Base-by-base conservation (phyloP, 2,888 invertebrate genomes). In the Euspilapteryx auroguttella region DNA sequence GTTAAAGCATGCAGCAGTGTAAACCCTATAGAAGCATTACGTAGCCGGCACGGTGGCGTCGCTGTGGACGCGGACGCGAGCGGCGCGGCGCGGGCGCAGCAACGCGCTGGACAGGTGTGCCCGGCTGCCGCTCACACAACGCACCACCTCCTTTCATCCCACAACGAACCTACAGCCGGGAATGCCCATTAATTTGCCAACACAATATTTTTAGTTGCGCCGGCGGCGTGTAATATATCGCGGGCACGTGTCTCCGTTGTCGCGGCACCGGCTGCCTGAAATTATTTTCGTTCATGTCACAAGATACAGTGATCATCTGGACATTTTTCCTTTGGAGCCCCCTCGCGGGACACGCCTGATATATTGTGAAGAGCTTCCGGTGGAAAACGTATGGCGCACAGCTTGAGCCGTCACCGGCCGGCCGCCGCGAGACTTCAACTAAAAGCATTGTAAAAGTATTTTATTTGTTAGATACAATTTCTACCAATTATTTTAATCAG, bases 131-230 rank as follows among this genome's bases (percentile, higher is more conserved):
- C 61, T 52, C 59, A 71, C 68, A 69, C 69, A 73, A 71, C 64
- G 62, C 66, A 64, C 69, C 69, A 69, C 66, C 69, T 71, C 69
- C 75, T 73, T 73, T 73, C 73, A 71, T 71, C 75, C 75, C 68
- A 62, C 66, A 54, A 63, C 65, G 75, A 58, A 73, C 66, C 54
- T 65, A 62, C 64, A n/a, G n/a, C n/a, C n/a, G 65, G 55, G 75
- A 75, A 75, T 75, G 75, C 75, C 73, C 75, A 75, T 75, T 75
- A 75, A 75, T 75, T 75, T 75, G 75, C 75, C 75, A 75, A 73
- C 75, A 73, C 73, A 75, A 75, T 75, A 75, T 75, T 75, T 75
- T 75, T 75, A 75, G 75, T n/a, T 75, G 55, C 63, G 57, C 71
- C 64, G 63, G 66, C 62, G 62, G 73, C 63, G 65, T 68, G 73